Conservation (phyloP, 2,113 vertebrate genomes). For the Ceyx margarethae region DNA sequence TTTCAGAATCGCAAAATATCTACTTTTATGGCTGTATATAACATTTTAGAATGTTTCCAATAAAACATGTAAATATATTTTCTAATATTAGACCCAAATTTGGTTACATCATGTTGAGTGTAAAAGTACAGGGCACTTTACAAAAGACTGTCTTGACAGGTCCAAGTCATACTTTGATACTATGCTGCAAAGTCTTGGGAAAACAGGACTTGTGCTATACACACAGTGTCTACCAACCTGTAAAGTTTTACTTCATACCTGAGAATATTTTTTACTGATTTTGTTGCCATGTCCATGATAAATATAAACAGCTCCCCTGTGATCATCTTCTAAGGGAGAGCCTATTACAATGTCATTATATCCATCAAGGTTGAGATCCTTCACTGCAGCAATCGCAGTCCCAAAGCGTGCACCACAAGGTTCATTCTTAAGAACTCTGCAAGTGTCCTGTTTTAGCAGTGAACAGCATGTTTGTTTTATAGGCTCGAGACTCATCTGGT, state of each 20-base stretch:
- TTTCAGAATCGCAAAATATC: not conserved
- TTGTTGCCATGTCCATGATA: constrained; percentile 84
- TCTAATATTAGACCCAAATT: not conserved
- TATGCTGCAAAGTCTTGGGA: accelerated
- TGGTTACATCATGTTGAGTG: not conserved
- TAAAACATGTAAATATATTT: not conserved
- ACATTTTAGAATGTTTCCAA: not conserved
- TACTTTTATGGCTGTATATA: not conserved
- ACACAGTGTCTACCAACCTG: not conserved
- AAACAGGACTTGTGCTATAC: not conserved
- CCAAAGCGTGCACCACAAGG: constrained; percentile 93
- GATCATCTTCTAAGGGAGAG: constrained; percentile 91
- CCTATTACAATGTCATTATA: constrained; percentile 91
- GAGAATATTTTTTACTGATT: constrained; percentile 84
- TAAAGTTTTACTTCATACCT: constrained; percentile 73
- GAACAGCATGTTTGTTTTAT: constrained; percentile 87
- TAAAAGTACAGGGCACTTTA: not conserved
- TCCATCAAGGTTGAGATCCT: constrained; percentile 92
- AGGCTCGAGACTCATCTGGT: constrained; percentile 88
- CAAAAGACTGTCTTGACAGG: not conserved
- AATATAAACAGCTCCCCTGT: constrained; percentile 91
- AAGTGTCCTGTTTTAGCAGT: constrained; percentile 71
- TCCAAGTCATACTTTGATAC: not conserved
- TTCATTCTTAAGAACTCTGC: constrained; percentile 81
- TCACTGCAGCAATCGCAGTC: constrained; percentile 90